Evolutionary conservation across 2,888 invertebrate species (phyloP).

Genomic region (Sturmia bella): DNA sequence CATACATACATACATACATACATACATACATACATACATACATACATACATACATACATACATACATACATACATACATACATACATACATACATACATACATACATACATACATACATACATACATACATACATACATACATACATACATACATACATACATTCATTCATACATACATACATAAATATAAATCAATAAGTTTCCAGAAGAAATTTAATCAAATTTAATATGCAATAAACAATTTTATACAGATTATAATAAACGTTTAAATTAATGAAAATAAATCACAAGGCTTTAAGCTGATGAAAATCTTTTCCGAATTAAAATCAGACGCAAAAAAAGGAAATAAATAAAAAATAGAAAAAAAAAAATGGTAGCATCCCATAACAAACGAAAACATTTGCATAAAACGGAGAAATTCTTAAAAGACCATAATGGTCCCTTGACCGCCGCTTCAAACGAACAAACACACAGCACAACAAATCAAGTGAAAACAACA

Average conservation of each 20-base stretch:
- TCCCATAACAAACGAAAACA: constrained; percentile 36
- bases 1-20: constrained; percentile 1
- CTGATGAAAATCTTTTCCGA: neutral
- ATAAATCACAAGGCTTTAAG: neutral
- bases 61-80: constrained; percentile 1
- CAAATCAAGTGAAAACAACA: constrained; percentile 46
- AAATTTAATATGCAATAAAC: constrained; percentile 10
- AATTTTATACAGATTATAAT: neutral
- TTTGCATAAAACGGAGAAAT: constrained; percentile 45
- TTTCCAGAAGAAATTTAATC: constrained; percentile 17
- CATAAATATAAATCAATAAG: constrained; percentile 35
- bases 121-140: constrained; percentile 1
- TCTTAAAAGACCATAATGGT: constrained; percentile 44
- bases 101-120: constrained; percentile 1
- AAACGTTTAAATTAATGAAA: constrained; percentile 6
- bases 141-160: constrained; percentile 6
- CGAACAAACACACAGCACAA: constrained; percentile 25
- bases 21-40: constrained; percentile 1
- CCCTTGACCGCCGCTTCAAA: constrained; percentile 1
- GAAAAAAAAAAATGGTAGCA: constrained; percentile 26
- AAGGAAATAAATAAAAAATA: neutral
- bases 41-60: constrained; percentile 1
- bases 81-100: constrained; percentile 1
- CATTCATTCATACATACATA: too few relatives aligned
- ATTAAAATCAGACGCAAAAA: constrained; percentile 5